These are phyloP conservation scores for Brachionus calyciflorus DNA, from an alignment of 1,140 invertebrate genomes.

Conservation along the genomic window DNA sequence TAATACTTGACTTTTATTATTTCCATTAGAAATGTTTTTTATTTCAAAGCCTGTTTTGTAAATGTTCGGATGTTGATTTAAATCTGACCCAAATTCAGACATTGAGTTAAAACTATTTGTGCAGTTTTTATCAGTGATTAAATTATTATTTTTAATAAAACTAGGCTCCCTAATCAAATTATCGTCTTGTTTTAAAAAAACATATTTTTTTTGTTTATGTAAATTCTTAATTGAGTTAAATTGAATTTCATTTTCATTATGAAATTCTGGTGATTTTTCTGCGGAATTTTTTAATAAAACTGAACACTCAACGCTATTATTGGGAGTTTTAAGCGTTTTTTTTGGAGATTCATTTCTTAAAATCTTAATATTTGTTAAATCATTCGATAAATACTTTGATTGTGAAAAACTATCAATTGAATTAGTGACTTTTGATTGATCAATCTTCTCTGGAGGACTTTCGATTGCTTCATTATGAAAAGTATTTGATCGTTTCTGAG, in stretches of 20 bases:
- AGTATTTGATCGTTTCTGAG: background rate
- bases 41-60: constrained; percentile 11
- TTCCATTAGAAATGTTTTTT: background rate
- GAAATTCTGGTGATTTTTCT: background rate
- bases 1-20: background rate
- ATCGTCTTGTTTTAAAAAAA: constrained; percentile 5
- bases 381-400: background rate
- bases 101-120: background rate
- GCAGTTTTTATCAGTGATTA: too few relatives aligned
- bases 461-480: background rate
- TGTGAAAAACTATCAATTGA: background rate
- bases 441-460: background rate
- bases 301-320: too few relatives aligned
- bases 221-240: background rate
- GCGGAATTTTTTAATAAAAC: background rate
- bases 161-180: background rate
- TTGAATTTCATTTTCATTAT: background rate
- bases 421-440: background rate
- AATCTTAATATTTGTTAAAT: background rate
- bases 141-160: background rate
- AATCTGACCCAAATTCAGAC: background rate
- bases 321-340: background rate
- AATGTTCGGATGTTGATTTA: too few relatives aligned
- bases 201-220: background rate
- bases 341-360: background rate